A percentile compares a stretch with the other conserved stretches of the same genome.
Conservation (phyloP, 2,888 invertebrate genomes). For the Eilema depressum region DNA sequence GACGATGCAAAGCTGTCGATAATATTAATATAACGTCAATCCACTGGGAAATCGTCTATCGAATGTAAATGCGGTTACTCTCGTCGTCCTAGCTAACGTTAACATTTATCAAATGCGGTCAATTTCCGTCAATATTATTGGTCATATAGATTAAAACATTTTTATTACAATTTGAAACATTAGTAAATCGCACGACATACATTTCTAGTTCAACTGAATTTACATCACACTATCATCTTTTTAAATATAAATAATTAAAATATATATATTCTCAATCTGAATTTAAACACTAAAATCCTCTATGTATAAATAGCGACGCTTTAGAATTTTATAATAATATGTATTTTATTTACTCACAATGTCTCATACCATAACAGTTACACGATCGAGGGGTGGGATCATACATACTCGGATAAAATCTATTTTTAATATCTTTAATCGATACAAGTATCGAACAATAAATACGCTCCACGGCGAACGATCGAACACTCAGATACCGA, state of each 20-base stretch:
- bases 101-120: slow-evolving; percentile 70
- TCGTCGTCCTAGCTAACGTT: slow-evolving; percentile 59
- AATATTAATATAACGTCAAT: slow-evolving; percentile 57
- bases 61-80: slow-evolving; percentile 77
- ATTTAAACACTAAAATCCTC: slow-evolving; percentile 79
- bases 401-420: slow-evolving; percentile 67
- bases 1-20: slow-evolving; percentile 67
- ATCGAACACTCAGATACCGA: slow-evolving; percentile 80
- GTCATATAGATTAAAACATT: slow-evolving; percentile 73
- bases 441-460: slow-evolving; percentile 66
- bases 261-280: slow-evolving; percentile 80
- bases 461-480: slow-evolving; percentile 76
- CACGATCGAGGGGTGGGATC: slow-evolving; percentile 74
- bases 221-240: slow-evolving; percentile 74
- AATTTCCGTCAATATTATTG: slow-evolving; percentile 76
- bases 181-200: slow-evolving; percentile 76
- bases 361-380: slow-evolving; percentile 76
- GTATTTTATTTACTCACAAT: slow-evolving; percentile 68
- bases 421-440: slow-evolving; percentile 64
- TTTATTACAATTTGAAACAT: slow-evolving; percentile 53
- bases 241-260: slow-evolving; percentile 76
- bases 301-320: slow-evolving; percentile 84
- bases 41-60: slow-evolving; percentile 67
- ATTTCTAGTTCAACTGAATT: slow-evolving; percentile 80
- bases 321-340: slow-evolving; percentile 71